Base-by-base conservation (phyloP, 2,113 vertebrate species). In the Pampusana beccarii region DNA sequence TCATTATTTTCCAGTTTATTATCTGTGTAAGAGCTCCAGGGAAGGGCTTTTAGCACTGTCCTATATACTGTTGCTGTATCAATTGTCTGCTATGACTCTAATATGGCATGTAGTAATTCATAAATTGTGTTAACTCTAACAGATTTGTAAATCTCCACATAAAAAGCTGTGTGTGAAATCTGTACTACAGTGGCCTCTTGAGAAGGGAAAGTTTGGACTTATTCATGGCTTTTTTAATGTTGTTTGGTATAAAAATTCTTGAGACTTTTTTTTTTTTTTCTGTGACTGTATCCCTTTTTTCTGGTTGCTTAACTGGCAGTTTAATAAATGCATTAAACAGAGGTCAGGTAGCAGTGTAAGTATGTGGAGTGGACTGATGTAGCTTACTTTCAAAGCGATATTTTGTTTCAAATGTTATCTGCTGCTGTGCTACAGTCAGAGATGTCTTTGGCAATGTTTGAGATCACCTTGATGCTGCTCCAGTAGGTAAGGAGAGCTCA, bases 341-440 rank as follows among this genome's bases (percentile, higher is more conserved):
- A 53, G 26, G 11, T 25, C 1, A 11, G 48, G 4, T 16, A 28
- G 54, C 16, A 15, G 21, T 10, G 13, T 5, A 3, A 13, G n/a
- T 2, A 1, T 12, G 23, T 25, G 21, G 25, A 48, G 20, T 5
- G 33, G 10, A 1, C 9, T 11, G 23, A 6, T 33, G 26, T 10
- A 34, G 34, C 11, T 61, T 16, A 6, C 44, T 65, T 56, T 42
- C 6, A 7, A 20, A 33, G 78, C 16, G 3, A 24, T 4, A 1
- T 31, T 82, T 40, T 56, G 19, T 54, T 60, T n/a, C 23, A 9
- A 11, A 6, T 20, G 5, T 53, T 44, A 3, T 1, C 11, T 3
- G 0, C 1, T 0, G 8, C 60, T 26, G 26, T n/a, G 56, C 21
- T 33, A 1, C 17, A 2, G 25, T 9, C 2, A 0, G 44, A 38